Percentiles rank a stretch among this genome's conserved stretches.
Conservation (phyloP, 2,888 invertebrate species). For the Zelleria hepariella region DNA sequence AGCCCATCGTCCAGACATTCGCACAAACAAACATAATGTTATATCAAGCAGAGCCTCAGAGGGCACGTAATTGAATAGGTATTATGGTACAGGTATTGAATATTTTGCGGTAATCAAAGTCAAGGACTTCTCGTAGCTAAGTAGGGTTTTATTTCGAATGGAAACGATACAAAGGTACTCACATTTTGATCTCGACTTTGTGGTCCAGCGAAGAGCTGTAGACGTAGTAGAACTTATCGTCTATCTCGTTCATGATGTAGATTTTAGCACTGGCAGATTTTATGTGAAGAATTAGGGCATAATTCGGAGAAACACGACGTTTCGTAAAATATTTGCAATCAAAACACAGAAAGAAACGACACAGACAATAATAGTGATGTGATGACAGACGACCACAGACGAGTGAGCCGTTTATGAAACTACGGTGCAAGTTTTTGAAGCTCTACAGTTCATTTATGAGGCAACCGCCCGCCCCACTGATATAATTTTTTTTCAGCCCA, state of each 20-base stretch:
- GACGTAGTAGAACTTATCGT: constrained; percentile 87
- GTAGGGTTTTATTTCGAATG: background rate
- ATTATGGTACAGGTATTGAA: too few relatives aligned
- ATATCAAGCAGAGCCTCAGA: too few relatives aligned
- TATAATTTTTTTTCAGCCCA: too few relatives aligned
- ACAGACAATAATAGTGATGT: background rate
- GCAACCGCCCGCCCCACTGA: too few relatives aligned
- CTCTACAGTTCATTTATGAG: background rate
- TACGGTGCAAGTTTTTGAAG: background rate
- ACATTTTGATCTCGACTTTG: constrained; percentile 94
- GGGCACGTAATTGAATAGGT: too few relatives aligned
- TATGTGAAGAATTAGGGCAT: background rate
- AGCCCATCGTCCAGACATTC: too few relatives aligned
- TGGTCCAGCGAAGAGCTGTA: constrained; percentile 93
- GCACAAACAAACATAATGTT: too few relatives aligned
- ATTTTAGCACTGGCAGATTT: background rate
- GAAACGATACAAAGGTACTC: constrained; percentile 51
- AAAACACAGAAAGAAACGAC: background rate
- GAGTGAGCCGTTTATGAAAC: background rate
- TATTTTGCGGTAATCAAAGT: too few relatives aligned
- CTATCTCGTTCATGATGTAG: constrained; percentile 76
- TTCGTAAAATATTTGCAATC: background rate
- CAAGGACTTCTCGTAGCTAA: too few relatives aligned
- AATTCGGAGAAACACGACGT: background rate
- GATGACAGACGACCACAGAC: background rate